A percentile compares a stretch with the other conserved stretches of the same genome.
Evolutionary conservation across 2,888 invertebrate genomes (phyloP).

Genomic region (Odontothrips loti): DNA sequence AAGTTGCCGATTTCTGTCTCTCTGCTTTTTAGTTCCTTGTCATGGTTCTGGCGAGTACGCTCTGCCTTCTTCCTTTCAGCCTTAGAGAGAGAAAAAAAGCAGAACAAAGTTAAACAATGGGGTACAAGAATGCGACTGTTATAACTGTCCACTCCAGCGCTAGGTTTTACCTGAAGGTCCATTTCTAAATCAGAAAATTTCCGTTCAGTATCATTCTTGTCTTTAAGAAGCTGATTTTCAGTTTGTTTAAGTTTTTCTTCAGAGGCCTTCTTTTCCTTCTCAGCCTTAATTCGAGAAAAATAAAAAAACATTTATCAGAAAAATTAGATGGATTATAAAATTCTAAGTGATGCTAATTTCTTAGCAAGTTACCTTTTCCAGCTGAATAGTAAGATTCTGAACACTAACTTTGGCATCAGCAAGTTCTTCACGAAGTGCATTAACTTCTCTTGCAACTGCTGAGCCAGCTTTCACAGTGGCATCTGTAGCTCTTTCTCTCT

Average conservation of each 20-base stretch:
- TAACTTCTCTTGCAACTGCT: slow-evolving; percentile 40
- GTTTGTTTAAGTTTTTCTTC: slow-evolving; percentile 53
- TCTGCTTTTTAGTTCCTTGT: slow-evolving; percentile 70
- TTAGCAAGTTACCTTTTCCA: slow-evolving; percentile 46
- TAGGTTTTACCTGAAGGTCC: slow-evolving; percentile 53
- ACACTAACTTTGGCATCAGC: slow-evolving; percentile 45
- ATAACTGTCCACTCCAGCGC: not conserved
- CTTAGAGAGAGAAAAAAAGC: slow-evolving; percentile 43
- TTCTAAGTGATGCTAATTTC: not conserved
- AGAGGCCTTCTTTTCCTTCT: slow-evolving; percentile 60
- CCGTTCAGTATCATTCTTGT: slow-evolving; percentile 60
- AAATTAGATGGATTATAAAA: not conserved
- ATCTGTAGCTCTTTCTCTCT: slow-evolving; percentile 47
- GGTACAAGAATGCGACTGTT: not conserved
- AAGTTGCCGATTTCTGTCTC: slow-evolving; percentile 73
- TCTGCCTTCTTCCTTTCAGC: slow-evolving; percentile 64
- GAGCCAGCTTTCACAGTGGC: slow-evolving; percentile 42
- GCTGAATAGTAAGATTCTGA: slow-evolving; percentile 42
- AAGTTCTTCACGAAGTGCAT: slow-evolving; percentile 42
- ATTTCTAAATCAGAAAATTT: slow-evolving; percentile 59
- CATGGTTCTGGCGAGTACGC: slow-evolving; percentile 61
- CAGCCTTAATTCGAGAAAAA: slow-evolving; percentile 38
- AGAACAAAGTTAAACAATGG: slow-evolving; percentile 14
- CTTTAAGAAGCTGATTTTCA: slow-evolving; percentile 48
- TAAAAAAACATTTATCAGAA: not conserved